Percentiles rank a stretch among this genome's conserved stretches.
These are phyloP conservation scores for Aphaenogaster floridana DNA, from an alignment of 1,140 invertebrate species.

Conservation along the genomic window DNA sequence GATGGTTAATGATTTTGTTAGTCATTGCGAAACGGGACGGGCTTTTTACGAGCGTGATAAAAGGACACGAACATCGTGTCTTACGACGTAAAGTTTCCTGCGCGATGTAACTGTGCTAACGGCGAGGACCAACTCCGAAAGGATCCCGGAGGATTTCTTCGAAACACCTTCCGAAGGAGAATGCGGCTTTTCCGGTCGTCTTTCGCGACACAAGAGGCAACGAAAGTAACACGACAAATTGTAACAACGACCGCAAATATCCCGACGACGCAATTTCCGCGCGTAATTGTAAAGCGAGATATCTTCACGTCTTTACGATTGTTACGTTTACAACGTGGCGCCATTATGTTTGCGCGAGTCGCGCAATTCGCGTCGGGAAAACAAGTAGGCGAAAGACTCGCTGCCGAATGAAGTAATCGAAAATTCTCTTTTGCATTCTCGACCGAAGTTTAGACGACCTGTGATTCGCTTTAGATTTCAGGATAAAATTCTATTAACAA, in stretches of 20 bases:
- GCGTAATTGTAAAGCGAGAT: slow-evolving; percentile 6
- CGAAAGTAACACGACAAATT: neutral
- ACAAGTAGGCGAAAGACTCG: neutral
- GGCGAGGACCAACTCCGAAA: neutral
- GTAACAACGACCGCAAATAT: slow-evolving; percentile 23
- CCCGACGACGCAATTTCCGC: neutral
- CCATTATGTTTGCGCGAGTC: slow-evolving; percentile 17
- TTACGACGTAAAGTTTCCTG: slow-evolving; percentile 1
- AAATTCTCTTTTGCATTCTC: slow-evolving; percentile 1
- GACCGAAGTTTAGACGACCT: neutral
- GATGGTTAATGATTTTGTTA: slow-evolving; percentile 1
- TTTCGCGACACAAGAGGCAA: neutral
- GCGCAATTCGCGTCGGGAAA: slow-evolving; percentile 13
- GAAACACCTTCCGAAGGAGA: neutral
- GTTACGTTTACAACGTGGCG: slow-evolving; percentile 22
- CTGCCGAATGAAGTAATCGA: neutral
- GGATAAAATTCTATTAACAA: neutral
- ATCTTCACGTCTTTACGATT: slow-evolving; percentile 3
- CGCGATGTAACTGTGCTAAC: neutral
- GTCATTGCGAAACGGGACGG: neutral
- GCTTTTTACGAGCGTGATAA: slow-evolving; percentile 23
- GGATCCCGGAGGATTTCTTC: slow-evolving; percentile 1
- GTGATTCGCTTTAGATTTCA: neutral
- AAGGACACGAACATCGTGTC: neutral
- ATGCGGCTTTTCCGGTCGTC: neutral